Base-by-base conservation (phyloP, 2,113 vertebrate species). In the Illadopsis cleaveri region DNA sequence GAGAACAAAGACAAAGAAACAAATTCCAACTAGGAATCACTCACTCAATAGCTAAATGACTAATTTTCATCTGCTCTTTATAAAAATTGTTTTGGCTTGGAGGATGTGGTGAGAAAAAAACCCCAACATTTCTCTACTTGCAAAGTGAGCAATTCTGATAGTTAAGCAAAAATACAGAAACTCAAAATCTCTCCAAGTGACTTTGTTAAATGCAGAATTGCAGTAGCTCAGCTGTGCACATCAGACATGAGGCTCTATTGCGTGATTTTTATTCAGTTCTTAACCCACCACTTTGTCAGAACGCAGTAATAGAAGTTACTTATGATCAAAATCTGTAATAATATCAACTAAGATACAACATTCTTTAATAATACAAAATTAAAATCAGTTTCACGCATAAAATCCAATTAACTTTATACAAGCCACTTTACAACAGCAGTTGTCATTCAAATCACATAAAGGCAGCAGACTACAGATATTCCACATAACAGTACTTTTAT, bases 351-450 rank as follows among this genome's bases (percentile, higher is more conserved):
- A 72, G 6, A 6, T 84, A 86, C 28, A 95, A 89, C 14, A 14
- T 91, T 97, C 44, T 94, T 96, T 90, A 97, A 78, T 58, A 91
- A 88, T 81, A 91, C 66, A 96, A 61, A 61, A 61, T 61, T 37
- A 94, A 94, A 91, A 92, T 90, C 89, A 90, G 47, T 37, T 96
- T 96, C 93, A 97, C 51, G 13, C 66, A 54, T 48, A 64, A 84
- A 47, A 61, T 54, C 17, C 38, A 82, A 69, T 47, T 31, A 97
- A 91, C 56, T 90, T 94, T 85, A 94, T 60, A 95, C 44, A 98
- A 97, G 95, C 87, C 95, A 98, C 95, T 98, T 98, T 75, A 97
- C 94, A 98, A 96, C 90, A 98, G 96, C 97, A 98, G 97, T 92
- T 97, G 73, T 95, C 91, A 90, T 91, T 98, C 76, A 78, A 15